Evolutionary conservation across 2,113 vertebrate species (phyloP).

Genomic region (Nothocercus julius): DNA sequence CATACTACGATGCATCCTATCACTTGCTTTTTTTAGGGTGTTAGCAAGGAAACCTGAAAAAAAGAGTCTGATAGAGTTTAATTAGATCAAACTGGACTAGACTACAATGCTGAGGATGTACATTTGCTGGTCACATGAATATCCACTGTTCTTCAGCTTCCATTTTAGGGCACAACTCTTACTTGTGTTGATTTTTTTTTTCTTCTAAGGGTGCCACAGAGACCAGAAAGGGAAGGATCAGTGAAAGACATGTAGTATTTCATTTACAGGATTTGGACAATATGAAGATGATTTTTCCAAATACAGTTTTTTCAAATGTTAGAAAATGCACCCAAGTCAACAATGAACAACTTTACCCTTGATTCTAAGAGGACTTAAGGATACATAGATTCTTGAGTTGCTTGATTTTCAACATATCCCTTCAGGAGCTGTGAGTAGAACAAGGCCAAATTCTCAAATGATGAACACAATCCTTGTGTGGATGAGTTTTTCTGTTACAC

Average conservation of each 20-base stretch:
- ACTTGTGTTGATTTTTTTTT: background rate
- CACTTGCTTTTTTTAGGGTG: background rate
- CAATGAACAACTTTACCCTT: background rate
- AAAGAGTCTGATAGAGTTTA: background rate
- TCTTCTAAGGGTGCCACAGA: background rate
- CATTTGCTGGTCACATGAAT: background rate
- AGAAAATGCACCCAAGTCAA: background rate
- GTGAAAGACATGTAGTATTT: background rate
- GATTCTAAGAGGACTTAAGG: background rate
- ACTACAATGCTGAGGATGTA: background rate
- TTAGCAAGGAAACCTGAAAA: background rate
- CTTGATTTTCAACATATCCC: background rate
- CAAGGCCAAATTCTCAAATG: background rate
- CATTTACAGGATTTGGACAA: constrained; percentile 4
- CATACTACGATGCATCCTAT: too few relatives aligned
- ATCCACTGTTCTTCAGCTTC: background rate
- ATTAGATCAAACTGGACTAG: background rate
- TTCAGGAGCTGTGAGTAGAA: constrained; percentile 15
- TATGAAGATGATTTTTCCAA: constrained; percentile 21
- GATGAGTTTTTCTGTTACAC: background rate
- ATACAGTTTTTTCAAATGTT: constrained; percentile 43
- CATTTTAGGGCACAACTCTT: background rate
- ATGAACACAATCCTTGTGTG: background rate
- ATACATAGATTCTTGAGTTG: background rate
- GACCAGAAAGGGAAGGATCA: background rate